Evolutionary conservation across 2,797 vertebrate genomes (phyloP).

Genomic region (Myoxocephalus aenaeus): DNA sequence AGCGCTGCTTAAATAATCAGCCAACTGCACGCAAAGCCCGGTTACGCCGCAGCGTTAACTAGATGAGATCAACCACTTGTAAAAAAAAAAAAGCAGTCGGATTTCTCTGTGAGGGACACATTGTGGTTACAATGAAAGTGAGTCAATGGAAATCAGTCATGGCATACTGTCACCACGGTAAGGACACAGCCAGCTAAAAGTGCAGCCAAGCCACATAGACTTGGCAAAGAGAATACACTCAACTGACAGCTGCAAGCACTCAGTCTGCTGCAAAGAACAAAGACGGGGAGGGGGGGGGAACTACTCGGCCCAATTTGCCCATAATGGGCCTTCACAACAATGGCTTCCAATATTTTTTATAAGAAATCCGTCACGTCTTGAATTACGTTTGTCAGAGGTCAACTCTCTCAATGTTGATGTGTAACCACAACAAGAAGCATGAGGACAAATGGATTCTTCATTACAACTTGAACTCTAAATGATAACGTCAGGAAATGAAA

Average conservation of each 20-base stretch:
- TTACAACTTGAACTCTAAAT: slow-evolving; percentile 21
- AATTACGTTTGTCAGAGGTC: slow-evolving; percentile 63
- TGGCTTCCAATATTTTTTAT: slow-evolving; percentile 71
- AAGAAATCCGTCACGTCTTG: slow-evolving; percentile 63
- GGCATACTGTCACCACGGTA: slow-evolving; percentile 81
- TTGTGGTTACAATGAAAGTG: slow-evolving; percentile 77
- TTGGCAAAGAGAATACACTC: slow-evolving; percentile 74
- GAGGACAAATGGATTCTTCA: slow-evolving; percentile 44
- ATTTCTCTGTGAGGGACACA: slow-evolving; percentile 70
- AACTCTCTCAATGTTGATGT: slow-evolving; percentile 31
- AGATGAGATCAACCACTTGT: slow-evolving; percentile 77
- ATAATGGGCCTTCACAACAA: slow-evolving; percentile 69
- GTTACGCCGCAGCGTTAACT: slow-evolving; percentile 63
- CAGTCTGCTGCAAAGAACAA: slow-evolving; percentile 80
- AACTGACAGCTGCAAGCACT: slow-evolving; percentile 83
- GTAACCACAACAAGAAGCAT: slow-evolving; percentile 59
- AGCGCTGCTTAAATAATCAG: slow-evolving; percentile 74
- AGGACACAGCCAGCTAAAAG: slow-evolving; percentile 79
- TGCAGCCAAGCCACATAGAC: slow-evolving; percentile 81
- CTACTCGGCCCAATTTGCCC: slow-evolving; percentile 71
- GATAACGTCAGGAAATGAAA: slow-evolving; percentile 39
- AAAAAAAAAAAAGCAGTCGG: slow-evolving; percentile 49
- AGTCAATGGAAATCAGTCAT: slow-evolving; percentile 82
- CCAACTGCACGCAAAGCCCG: slow-evolving; percentile 72
- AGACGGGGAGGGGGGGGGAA: slow-evolving; percentile 64